Evolutionary conservation across 2,797 vertebrate species (phyloP), one percentile per base, ranked within the genome.

Genomic region (Xerus rutilus): DNA sequence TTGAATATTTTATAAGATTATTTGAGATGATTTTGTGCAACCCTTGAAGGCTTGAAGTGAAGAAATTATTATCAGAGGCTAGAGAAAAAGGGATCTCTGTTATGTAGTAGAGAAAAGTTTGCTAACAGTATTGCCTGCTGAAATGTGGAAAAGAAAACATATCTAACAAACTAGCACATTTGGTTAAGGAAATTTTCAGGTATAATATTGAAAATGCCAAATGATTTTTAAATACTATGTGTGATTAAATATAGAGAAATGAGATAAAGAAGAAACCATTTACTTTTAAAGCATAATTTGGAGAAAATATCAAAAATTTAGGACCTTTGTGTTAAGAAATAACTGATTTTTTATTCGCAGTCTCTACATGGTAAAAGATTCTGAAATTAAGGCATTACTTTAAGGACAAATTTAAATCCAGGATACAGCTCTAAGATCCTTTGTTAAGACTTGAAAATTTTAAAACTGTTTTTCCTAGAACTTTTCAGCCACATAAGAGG

Each of bases 261-360:
- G 67, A 81, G 9, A 30, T 62, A 57, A 7, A 70, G 85, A 79
- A 70, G 43, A 49, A 79, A 62, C 20, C 73, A 35, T 57, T 84
- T 45, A 73, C 30, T 79, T 91, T 79, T 62, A 15, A 94, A 85
- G 54, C 23, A 91, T 39, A 70, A 93, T 76, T 87, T 90, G 25
- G 49, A 52, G 30, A 28, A 74, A 89, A 70, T 74, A 79, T 47
- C 76, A 93, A 83, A 14, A 91, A 59, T n/a, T 4, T 62, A 88
- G 30, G n/a, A 35, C 5, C 35, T 83, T 59, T 32, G n/a, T 43
- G 30, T 78, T 73, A 12, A 82, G 86, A 94, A 82, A 59, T 59
- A 35, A 93, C 23, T 15, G 14, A 35, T 85, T 79, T 79, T 81
- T 84, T 17, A 90, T 78, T n/a, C 4, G 11, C 7, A 45, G 20